Evolutionary conservation across 2,113 vertebrate species (phyloP).

Genomic region (Mola mola): DNA sequence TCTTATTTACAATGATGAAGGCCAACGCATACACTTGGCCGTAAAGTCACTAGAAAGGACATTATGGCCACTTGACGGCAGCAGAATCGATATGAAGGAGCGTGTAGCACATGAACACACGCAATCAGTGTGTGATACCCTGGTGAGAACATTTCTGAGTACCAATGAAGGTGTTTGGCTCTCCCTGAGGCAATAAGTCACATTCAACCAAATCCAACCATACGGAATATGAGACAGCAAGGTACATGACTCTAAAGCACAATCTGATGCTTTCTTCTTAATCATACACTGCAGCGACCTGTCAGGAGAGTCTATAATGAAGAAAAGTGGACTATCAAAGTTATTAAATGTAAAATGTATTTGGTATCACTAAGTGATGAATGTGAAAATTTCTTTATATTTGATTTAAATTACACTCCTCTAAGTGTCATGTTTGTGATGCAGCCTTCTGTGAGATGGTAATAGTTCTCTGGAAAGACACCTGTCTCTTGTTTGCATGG

Average conservation of each 20-base stretch:
- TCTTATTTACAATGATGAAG: conserved; percentile 24
- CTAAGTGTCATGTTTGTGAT: neutral
- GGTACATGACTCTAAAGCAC: conserved; percentile 44
- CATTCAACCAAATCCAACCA: conserved; percentile 47
- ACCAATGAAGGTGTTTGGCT: conserved; percentile 49
- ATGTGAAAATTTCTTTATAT: conserved; percentile 37
- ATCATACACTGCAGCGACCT: conserved; percentile 47
- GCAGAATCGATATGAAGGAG: conserved; percentile 37
- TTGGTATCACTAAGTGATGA: conserved; percentile 38
- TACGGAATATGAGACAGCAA: conserved; percentile 32
- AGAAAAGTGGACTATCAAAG: conserved; percentile 59
- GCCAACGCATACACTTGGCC: conserved; percentile 13
- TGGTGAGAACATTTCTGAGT: conserved; percentile 23
- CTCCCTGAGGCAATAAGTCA: conserved; percentile 46
- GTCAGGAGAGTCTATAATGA: conserved; percentile 59
- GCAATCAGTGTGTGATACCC: conserved; percentile 35
- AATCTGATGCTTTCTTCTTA: conserved; percentile 55
- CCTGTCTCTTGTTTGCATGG: too few species aligned
- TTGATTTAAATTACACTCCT: conserved; percentile 28
- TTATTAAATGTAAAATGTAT: conserved; percentile 56
- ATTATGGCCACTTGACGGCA: conserved; percentile 7
- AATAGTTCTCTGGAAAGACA: too few species aligned
- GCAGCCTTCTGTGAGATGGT: too few species aligned
- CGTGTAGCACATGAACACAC: conserved; percentile 16
- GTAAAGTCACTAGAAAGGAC: conserved; percentile 28